Base-by-base conservation (phyloP, 2,113 vertebrate genomes). In the Peromyscus californicus region DNA sequence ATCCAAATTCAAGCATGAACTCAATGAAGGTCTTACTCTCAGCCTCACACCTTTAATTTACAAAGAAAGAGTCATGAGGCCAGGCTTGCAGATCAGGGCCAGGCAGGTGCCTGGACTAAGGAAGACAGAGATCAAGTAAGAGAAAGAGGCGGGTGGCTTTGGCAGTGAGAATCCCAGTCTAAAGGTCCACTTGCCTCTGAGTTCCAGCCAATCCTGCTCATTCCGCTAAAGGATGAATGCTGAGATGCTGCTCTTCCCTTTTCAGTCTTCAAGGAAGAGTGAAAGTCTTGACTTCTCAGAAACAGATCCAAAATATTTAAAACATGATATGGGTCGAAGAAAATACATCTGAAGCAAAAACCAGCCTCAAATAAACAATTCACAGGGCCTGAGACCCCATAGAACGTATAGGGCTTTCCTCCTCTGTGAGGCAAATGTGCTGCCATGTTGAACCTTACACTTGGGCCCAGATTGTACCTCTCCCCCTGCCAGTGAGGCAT, bases 211-310 rank as follows among this genome's bases (percentile, higher is more conserved):
- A 9, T 67, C 45, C 4, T 5, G 29, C 13, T 21, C 12, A 33
- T 39, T 36, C 33, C 61, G 48, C 12, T 39, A 42, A 79, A 61
- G 22, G 5, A 21, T 29, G 22, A 31, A 19, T 54, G 45, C 42
- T 8, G 21, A 31, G 72, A 59, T 15, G 33, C 13, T 24, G 10
- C 4, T 19, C 26, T 22, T n/a, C 13, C 48, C 16, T 70, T 85
- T 84, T 75, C 33, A 15, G 39, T 67, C 85, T 76, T 93, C 67
- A 22, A 78, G 86, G 63, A 61, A 67, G 83, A 79, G 85, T 90
- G 16, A 63, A 90, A 90, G 61, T 85, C 42, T 93, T 91, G 48
- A 61, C 89, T 80, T 97, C 70, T 63, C 22, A 26, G 26, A 95
- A 80, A 48, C 39, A 61, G 42, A 83, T 74, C 59, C 48, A 70